These are phyloP conservation scores for Notiomystis cincta DNA, from an alignment of 2,113 vertebrate species.

Conservation along the genomic window DNA sequence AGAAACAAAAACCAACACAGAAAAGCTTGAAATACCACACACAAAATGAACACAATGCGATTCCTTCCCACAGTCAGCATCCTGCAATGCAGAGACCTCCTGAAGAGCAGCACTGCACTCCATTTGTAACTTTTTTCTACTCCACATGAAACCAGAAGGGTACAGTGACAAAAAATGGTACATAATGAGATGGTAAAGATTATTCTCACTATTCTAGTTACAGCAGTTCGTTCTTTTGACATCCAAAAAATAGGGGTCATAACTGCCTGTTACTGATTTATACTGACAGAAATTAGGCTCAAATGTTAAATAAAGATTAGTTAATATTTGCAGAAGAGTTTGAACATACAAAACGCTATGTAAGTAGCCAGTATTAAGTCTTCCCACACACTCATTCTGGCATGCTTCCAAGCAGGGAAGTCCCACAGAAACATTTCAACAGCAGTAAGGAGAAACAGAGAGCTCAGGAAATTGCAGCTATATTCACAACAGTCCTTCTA, in stretches of 20 bases:
- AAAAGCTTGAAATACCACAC: background rate
- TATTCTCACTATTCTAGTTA: background rate
- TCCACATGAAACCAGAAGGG: background rate
- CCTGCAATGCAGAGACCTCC: background rate
- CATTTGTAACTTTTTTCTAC: background rate
- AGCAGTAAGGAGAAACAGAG: conserved; percentile 22
- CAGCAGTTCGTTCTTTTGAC: background rate
- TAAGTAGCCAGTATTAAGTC: conserved; percentile 60
- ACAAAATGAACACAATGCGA: background rate
- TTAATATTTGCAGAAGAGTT: conserved; percentile 32
- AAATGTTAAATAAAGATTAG: conserved; percentile 38
- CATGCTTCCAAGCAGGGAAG: conserved; percentile 47
- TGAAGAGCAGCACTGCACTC: background rate
- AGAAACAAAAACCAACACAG: background rate
- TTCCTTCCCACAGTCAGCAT: background rate
- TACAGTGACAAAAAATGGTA: background rate
- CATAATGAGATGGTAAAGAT: conserved; percentile 5
- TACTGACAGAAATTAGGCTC: conserved; percentile 19
- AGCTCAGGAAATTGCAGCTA: background rate
- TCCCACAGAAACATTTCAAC: conserved; percentile 50
- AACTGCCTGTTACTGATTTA: conserved; percentile 11
- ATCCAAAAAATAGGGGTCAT: background rate
- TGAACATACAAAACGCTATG: conserved; percentile 43
- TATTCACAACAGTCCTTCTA: background rate
- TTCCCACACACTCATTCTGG: conserved; percentile 55